Evolutionary conservation across 2,113 vertebrate species (phyloP), one percentile per base, ranked within the genome.

Genomic region (Xiphophorus couchianus): DNA sequence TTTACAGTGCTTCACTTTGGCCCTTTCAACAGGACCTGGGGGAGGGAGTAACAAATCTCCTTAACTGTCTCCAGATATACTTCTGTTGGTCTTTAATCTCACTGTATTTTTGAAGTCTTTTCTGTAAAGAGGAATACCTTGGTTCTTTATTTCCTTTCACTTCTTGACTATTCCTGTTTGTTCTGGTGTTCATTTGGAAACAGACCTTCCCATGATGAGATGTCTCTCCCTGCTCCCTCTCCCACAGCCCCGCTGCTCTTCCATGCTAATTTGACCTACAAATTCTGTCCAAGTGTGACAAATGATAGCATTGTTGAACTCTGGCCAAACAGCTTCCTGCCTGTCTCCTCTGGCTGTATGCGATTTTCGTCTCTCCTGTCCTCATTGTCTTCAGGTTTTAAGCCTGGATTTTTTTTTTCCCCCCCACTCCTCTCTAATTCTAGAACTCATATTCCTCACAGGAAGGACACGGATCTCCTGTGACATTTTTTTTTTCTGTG

Each of bases 261-360:
- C 77, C 73, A 89, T 91, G 86, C 85, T 92, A 89, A 93, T 94
- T 87, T 94, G 94, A 94, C 94, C 94, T 94, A 94, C 91, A 94
- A 93, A 93, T 88, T 89, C 85, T 83, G 87, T 86, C 86, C 91
- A 89, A 93, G 90, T 91, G 90, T 92, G 91, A 92, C 92, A 89
- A 90, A 90, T 74, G 75, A 91, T 88, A 82, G 78, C 82, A 76
- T 77, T 91, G 86, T 89, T 94, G 90, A 91, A 88, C 79, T 74
- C 60, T 8, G 66, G 89, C 91, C 93, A 93, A 85, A 76, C 62
- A 72, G 71, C 85, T 89, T 91, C 88, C 86, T 92, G 76, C 78
- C 64, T 54, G 51, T 67, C 76, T 81, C 65, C 27, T 73, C 42
- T 69, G 35, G 29, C 71, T 69, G 62, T 31, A 22, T 81, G 39